Evolutionary conservation across 2,113 vertebrate species (phyloP).

Genomic region (Dendropsophus ebraccatus): DNA sequence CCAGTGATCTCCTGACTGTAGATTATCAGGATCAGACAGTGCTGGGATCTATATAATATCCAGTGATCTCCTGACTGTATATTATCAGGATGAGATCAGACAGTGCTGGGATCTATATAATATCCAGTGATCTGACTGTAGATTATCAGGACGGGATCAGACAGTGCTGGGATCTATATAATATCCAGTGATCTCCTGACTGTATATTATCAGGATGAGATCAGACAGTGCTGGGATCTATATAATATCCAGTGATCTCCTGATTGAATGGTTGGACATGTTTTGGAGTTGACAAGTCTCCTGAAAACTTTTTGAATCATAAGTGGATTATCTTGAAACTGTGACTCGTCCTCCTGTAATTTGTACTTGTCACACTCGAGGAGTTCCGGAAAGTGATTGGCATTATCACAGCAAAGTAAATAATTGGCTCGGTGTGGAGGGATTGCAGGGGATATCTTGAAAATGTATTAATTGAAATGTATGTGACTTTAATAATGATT

Average conservation of each 20-base stretch:
- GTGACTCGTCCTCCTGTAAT: neutral
- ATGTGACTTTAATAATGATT: constrained; percentile 38
- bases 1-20: too few relatives aligned
- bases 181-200: neutral
- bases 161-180: too few relatives aligned
- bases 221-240: neutral
- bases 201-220: neutral
- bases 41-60: too few relatives aligned
- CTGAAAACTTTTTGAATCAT: neutral
- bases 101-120: too few relatives aligned
- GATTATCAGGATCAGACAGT: too few relatives aligned
- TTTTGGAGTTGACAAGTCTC: neutral
- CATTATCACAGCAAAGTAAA: constrained; percentile 39
- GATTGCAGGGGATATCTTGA: constrained; percentile 21
- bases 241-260: neutral
- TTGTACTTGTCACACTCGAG: constrained; percentile 35
- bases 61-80: too few relatives aligned
- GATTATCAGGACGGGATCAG: too few relatives aligned
- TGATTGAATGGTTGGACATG: neutral
- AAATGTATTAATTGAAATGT: constrained; percentile 37
- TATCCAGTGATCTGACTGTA: too few relatives aligned
- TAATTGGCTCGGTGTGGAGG: constrained; percentile 38
- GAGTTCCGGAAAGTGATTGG: neutral
- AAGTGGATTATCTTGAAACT: constrained; percentile 17
- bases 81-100: too few relatives aligned